Conservation (phyloP, 2,113 vertebrate genomes). For the Microtus montanus region DNA sequence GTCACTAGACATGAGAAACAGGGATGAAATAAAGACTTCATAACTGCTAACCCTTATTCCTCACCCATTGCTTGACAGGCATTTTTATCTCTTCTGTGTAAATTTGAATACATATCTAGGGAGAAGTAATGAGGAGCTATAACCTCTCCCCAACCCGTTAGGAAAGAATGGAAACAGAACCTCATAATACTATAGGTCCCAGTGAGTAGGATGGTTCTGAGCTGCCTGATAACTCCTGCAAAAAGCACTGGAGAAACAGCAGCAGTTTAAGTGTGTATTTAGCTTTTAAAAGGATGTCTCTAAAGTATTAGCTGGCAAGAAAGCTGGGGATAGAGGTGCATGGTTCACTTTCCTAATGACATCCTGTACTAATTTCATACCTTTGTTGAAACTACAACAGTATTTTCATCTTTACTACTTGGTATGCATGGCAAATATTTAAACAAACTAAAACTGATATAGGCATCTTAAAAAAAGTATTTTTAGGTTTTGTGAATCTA, state of each 20-base stretch:
- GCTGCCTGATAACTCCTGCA: too few relatives aligned
- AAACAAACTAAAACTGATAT: not conserved
- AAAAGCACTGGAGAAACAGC: not conserved
- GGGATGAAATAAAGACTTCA: slow-evolving; percentile 8
- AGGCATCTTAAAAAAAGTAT: not conserved
- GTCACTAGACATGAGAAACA: not conserved
- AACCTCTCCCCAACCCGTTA: not conserved
- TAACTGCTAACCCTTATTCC: not conserved
- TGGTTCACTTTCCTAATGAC: not conserved
- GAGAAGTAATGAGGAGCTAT: not conserved
- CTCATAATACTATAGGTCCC: too few relatives aligned
- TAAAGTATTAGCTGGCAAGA: slow-evolving; percentile 25
- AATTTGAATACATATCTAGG: not conserved
- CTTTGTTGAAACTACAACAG: not conserved
- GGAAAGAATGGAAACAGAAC: not conserved
- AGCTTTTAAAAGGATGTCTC: not conserved
- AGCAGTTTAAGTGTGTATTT: not conserved
- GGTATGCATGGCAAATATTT: not conserved
- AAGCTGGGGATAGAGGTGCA: not conserved
- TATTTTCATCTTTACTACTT: slow-evolving; percentile 20
- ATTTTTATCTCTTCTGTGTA: not conserved
- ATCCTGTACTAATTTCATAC: not conserved
- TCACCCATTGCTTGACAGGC: not conserved
- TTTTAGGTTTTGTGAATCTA: not conserved
- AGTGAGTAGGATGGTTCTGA: not conserved